Evolutionary conservation across 2,113 vertebrate species (phyloP).

Genomic region (Cochlearius cochlearius): DNA sequence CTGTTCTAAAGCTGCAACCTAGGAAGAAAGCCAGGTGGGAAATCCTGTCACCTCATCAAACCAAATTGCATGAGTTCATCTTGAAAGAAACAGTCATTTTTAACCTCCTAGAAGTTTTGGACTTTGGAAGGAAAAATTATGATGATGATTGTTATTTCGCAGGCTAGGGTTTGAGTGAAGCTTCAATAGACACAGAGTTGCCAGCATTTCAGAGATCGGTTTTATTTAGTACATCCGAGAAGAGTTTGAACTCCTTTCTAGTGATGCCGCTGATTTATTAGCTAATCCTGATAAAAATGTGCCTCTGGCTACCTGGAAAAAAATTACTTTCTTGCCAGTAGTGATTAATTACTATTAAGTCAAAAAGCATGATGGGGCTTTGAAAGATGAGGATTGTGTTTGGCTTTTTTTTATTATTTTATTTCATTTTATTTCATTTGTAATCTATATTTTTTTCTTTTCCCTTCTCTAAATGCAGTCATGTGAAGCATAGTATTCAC

Average conservation of each 20-base stretch:
- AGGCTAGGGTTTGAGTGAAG: neutral
- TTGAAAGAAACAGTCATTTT: slow-evolving; percentile 24
- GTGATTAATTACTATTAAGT: slow-evolving; percentile 78
- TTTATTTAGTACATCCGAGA: slow-evolving; percentile 70
- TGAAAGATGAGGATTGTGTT: slow-evolving; percentile 63
- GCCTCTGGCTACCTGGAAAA: slow-evolving; percentile 74
- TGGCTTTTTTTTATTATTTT: neutral
- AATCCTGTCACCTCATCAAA: slow-evolving; percentile 10
- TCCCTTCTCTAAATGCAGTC: slow-evolving; percentile 41
- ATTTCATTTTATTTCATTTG: neutral
- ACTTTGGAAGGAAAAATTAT: slow-evolving; percentile 32
- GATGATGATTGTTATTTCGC: neutral
- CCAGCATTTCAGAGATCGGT: slow-evolving; percentile 2
- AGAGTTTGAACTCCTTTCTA: slow-evolving; percentile 74
- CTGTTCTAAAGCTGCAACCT: slow-evolving; percentile 4
- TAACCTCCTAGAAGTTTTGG: slow-evolving; percentile 31
- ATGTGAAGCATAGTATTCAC: slow-evolving; percentile 54
- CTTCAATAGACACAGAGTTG: neutral
- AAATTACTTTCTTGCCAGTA: slow-evolving; percentile 70
- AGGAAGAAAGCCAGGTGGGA: neutral
- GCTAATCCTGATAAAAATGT: slow-evolving; percentile 79
- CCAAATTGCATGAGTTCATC: slow-evolving; percentile 17
- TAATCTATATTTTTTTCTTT: neutral
- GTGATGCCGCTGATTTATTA: slow-evolving; percentile 76
- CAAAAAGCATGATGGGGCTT: slow-evolving; percentile 70